These are phyloP conservation scores for Pantala flavescens DNA, from an alignment of 1,140 invertebrate genomes.

Conservation along the genomic window DNA sequence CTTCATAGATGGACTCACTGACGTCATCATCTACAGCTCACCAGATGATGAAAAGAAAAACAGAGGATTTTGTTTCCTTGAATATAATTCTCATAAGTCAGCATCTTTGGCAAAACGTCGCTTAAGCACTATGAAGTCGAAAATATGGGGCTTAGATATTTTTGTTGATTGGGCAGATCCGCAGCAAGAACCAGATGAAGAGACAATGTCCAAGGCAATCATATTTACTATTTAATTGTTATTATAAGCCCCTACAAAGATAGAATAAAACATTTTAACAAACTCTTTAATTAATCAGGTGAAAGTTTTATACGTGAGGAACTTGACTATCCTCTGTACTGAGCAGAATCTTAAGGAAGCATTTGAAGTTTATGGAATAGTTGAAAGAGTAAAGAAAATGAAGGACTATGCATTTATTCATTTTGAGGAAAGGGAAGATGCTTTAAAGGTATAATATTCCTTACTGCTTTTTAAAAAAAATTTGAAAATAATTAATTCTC, in stretches of 20 bases:
- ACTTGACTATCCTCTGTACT: constrained; percentile 90
- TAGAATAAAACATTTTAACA: constrained; percentile 7
- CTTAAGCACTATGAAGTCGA: constrained; percentile 81
- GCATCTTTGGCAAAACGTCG: constrained; percentile 94
- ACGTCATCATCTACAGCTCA: constrained; percentile 99
- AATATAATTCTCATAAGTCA: constrained; percentile 98
- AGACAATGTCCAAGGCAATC: constrained; percentile 92
- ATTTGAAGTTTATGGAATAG: constrained; percentile 86
- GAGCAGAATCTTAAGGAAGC: constrained; percentile 92
- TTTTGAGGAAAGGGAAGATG: constrained; percentile 94
- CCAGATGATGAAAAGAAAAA: constrained; percentile 99
- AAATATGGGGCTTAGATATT: constrained; percentile 98
- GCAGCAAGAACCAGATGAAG: constrained; percentile 96
- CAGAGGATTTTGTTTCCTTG: constrained; percentile 98
- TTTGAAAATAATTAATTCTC: constrained; percentile 13
- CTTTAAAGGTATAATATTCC: constrained; percentile 58
- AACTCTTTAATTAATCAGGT: constrained; percentile 45
- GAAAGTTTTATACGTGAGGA: constrained; percentile 95
- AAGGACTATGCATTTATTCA: constrained; percentile 99
- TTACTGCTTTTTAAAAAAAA: constrained; percentile 17
- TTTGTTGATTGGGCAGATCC: constrained; percentile 99
- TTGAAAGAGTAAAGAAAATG: constrained; percentile 97
- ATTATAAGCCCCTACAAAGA: too few relatives aligned
- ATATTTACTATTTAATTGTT: neutral
- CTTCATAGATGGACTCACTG: constrained; percentile 82